Conservation (phyloP, 2,888 invertebrate species). For the Hirtodrosophila histrioides region DNA sequence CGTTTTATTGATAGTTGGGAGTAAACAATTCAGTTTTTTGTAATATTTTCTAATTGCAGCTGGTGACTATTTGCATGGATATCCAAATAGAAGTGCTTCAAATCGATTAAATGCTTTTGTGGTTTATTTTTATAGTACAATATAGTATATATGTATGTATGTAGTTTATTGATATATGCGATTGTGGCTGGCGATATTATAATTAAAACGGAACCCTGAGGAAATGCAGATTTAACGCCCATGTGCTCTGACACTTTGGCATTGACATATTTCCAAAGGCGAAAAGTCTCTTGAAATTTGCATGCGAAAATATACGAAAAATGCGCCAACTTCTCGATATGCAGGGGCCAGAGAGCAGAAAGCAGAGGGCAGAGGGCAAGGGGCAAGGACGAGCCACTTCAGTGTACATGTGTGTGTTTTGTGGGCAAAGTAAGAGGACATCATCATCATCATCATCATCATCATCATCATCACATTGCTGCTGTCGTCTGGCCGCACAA, state of each 20-base stretch:
- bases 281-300: conserved; percentile 54
- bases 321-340: conserved; percentile 23
- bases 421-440: no score
- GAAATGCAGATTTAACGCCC: conserved; percentile 62
- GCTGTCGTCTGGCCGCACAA: no score
- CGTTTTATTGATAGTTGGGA: no score
- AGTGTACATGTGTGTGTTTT: no score
- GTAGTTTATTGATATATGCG: conserved; percentile 28
- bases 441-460: no score
- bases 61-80: conserved; percentile 23
- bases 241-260: conserved; percentile 57
- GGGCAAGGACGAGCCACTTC: no score
- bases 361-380: no score
- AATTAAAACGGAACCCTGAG: conserved; percentile 64
- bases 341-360: conserved; percentile 5
- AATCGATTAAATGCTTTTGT: not conserved
- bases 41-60: conserved; percentile 31
- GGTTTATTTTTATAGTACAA: no score
- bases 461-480: no score
- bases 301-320: conserved; percentile 32
- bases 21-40: no score
- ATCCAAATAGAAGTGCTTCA: not conserved
- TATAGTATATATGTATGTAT: conserved; percentile 5
- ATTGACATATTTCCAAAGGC: conserved; percentile 59
- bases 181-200: conserved; percentile 4